Base-by-base conservation (phyloP, 2,113 vertebrate genomes). In the Acanthochromis polyacanthus region DNA sequence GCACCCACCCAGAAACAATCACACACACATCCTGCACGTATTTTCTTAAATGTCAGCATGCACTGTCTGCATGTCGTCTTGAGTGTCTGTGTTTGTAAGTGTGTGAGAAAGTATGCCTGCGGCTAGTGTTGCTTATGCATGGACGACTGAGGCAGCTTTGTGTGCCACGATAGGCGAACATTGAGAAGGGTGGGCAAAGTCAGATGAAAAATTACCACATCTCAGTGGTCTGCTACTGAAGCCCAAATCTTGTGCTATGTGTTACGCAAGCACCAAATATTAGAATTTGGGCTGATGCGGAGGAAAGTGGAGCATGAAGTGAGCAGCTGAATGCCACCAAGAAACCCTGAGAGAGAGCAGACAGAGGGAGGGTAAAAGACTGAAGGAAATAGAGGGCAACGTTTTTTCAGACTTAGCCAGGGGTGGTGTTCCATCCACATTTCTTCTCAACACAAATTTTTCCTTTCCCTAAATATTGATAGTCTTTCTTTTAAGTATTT, bases 231-330 rank as follows among this genome's bases (percentile, higher is more conserved):
- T 58, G 84, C 65, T 69, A 53, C 65, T 60, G 57, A 81, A 73
- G 71, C 68, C 86, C 62, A 78, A 86, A 84, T 81, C 62, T 79
- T 87, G 40, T 81, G 43, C 64, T 75, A 9, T 17, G 30, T 66
- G 71, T 93, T 86, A 85, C 60, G 64, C 84, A 88, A 92, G 72
- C 28, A 3, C 48, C 36, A 86, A 71, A 87, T 71, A 72, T 36
- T 69, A 61, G 67, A 83, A 88, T 88, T 80, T 85, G 70, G 75
- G 85, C 87, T 88, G 82, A 88, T 85, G 75, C 61, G 50, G 52
- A 61, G 74, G 75, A 91, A 91, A 91, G 70, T 89, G 74, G 90
- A 88, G 86, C 87, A 86, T 86, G 73, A 91, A 89, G 88, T 73
- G 70, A 89, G 78, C 80, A 81, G 85, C 82, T 84, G 89, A 88